phyloP scores from a whole-genome alignment of 2,888 invertebrate genomes.

The Lasioglossum vierecki region DNA sequence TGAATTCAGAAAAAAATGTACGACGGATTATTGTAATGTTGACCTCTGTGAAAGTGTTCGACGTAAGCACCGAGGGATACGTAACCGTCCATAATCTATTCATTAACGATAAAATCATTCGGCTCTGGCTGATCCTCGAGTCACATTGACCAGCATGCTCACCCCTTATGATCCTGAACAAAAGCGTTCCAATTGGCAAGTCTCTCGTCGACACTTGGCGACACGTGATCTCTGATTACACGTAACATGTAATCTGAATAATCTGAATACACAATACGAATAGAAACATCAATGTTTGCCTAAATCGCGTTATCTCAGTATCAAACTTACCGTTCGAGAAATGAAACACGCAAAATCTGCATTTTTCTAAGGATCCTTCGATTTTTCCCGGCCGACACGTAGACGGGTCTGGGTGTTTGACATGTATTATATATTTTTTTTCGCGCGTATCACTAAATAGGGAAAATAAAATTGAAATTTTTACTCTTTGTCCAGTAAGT shows the following conservation, averaged over 20 bases:
- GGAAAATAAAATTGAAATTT: no score
- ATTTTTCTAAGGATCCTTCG: no score
- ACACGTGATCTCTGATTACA: slow-evolving; percentile 17
- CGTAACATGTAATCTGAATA: slow-evolving; percentile 1
- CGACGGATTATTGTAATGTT: neutral
- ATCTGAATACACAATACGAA: neutral
- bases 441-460: no score
- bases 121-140: neutral
- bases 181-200: neutral
- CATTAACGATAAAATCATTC: slow-evolving; percentile 9
- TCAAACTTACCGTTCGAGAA: no score
- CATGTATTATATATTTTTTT: no score
- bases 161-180: neutral
- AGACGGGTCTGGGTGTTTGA: no score
- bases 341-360: no score
- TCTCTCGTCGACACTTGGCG: neutral
- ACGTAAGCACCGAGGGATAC: neutral
- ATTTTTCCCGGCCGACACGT: no score
- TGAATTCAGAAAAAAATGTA: neutral
- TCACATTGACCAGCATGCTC: neutral
- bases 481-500: neutral
- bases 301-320: neutral
- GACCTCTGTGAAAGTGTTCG: neutral
- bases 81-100: neutral
- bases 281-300: neutral